Conservation (phyloP, 2,113 vertebrate species). For the Maccullochella peelii region DNA sequence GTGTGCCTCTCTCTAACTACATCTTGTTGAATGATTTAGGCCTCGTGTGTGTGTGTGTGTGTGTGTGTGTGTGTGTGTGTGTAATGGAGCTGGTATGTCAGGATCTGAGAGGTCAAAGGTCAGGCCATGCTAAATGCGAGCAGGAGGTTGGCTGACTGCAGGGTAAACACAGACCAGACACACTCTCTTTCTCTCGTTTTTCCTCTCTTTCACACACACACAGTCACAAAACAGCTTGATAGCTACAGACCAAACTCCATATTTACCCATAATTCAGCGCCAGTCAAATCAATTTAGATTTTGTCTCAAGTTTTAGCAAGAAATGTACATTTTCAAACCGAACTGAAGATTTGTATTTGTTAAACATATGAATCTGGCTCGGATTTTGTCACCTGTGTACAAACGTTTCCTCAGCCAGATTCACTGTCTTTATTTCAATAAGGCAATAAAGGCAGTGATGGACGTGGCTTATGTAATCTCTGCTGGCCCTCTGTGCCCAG, state of each 20-base stretch:
- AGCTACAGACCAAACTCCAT: slow-evolving; percentile 5
- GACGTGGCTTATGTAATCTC: slow-evolving; percentile 59
- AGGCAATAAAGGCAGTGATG: slow-evolving; percentile 68
- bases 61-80: slow-evolving; percentile 53
- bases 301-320: slow-evolving; percentile 26
- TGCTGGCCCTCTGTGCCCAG: slow-evolving; percentile 42
- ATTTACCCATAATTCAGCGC: slow-evolving; percentile 36
- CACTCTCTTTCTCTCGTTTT: slow-evolving; percentile 44
- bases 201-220: slow-evolving; percentile 20
- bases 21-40: slow-evolving; percentile 84
- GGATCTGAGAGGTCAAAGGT: slow-evolving; percentile 80
- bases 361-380: slow-evolving; percentile 54
- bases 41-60: slow-evolving; percentile 59
- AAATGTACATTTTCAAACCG: slow-evolving; percentile 58
- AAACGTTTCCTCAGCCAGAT: slow-evolving; percentile 58
- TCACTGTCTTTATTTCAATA: slow-evolving; percentile 62
- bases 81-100: slow-evolving; percentile 81
- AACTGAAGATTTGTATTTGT: slow-evolving; percentile 53
- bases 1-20: slow-evolving; percentile 77
- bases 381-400: slow-evolving; percentile 59
- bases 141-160: slow-evolving; percentile 81
- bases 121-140: slow-evolving; percentile 83
- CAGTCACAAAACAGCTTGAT: slow-evolving; percentile 14
- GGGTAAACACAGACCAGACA: slow-evolving; percentile 82
- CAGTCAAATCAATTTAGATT: slow-evolving; percentile 36